phyloP scores from a whole-genome alignment of 2,888 invertebrate genomes.

The Conus canariensis region DNA sequence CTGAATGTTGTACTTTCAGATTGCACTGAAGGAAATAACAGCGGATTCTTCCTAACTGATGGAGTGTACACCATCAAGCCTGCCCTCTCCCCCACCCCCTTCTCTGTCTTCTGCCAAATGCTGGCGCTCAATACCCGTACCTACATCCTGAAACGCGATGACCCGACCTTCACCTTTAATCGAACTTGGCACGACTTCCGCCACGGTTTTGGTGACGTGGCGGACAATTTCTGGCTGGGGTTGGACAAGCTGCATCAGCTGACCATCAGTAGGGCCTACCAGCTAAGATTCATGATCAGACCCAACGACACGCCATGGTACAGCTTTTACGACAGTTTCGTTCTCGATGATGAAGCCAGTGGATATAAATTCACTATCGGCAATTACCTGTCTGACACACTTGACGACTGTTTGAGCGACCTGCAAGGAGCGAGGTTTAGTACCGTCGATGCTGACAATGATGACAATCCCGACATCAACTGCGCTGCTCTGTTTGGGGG shows the following conservation, averaged over 20 bases:
- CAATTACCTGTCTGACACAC: neutral
- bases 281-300: neutral
- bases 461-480: conserved; percentile 2
- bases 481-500: conserved; percentile 29
- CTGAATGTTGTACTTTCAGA: neutral
- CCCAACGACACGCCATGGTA: neutral
- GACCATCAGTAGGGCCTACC: conserved; percentile 24
- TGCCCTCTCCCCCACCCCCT: conserved; percentile 3
- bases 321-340: neutral
- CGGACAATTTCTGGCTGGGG: conserved; percentile 38
- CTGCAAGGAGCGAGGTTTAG: conserved; percentile 25
- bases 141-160: neutral
- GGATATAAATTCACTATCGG: conserved; percentile 12
- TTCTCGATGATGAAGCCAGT: neutral
- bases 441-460: conserved; percentile 31
- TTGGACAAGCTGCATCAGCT: conserved; percentile 41
- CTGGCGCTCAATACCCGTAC: neutral
- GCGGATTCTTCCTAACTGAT: neutral
- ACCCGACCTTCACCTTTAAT: conserved; percentile 17
- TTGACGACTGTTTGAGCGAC: conserved; percentile 4
- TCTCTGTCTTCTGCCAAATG: conserved; percentile 31
- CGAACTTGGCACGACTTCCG: conserved; percentile 37
- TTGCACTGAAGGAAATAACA: conserved; percentile 11
- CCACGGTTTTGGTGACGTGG: conserved; percentile 36
- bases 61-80: conserved; percentile 34